Base-by-base conservation (phyloP, 23 tunicate species). In the Phallusia fumigata region DNA sequence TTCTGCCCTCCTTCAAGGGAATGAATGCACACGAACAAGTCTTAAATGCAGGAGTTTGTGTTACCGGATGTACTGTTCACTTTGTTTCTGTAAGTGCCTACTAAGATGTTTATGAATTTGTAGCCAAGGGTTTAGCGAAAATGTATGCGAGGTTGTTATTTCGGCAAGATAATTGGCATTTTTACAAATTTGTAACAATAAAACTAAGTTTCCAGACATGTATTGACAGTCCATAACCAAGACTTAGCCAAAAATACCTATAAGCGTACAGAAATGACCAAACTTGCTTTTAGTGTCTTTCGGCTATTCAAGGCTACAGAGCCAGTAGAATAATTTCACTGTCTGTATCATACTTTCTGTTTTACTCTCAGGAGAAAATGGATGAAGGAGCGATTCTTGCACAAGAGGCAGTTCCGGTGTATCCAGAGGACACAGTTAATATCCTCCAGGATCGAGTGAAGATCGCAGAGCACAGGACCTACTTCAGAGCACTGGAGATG, bases 61-160 rank as follows among this genome's bases (percentile, higher is more conserved):
- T 92, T 22, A 77, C 92, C 19, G 97, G 97, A 13, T 92, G 97
- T 73, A 76, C 92, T 21, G 92, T 92, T 35, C 97, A 92, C 73
- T 92, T 79, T 65, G 97, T 92, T 22, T 80, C 73, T 8, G 90
- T 86, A 80, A 73, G 87, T 76, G 28, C 13, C 15, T 5, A 6
- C 26, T 24, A 21, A 58, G 10, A 40, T 40, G 10, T n/a, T 40
- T 40, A 10, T 40, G 47, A 40, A 40, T 3, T 40, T 40, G 47
- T 40, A 40, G 5, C 47, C 47, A 10, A 10, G 47, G 5, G 47
- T 40, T 40, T 40, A 10, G 8, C 47, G n/a, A n/a, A n/a, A n/a
- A n/a, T n/a, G n/a, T n/a, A n/a, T n/a, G n/a, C n/a, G n/a, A n/a
- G n/a, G n/a, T n/a, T n/a, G n/a, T n/a, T n/a, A n/a, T n/a, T n/a